Base-by-base conservation (phyloP, 2,888 invertebrate species). In the Sarcophaga rosellei region DNA sequence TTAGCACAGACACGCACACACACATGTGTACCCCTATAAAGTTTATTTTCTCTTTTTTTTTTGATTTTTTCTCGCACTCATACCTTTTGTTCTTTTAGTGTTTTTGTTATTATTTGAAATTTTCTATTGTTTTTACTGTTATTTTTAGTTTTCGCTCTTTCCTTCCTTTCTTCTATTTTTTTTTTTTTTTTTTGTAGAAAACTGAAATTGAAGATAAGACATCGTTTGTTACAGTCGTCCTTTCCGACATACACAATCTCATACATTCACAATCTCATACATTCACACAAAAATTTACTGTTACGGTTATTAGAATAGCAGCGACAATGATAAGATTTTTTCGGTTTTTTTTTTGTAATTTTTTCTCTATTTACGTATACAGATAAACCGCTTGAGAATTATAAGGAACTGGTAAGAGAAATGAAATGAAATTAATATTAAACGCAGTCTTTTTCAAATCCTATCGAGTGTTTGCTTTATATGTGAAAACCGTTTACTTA, bases 141-240 rank as follows among this genome's bases (percentile, higher is more conserved):
- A 35, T 35, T 53, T 47, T 4, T 47, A 47, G 47, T 47, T 47
- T 47, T 53, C 35, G 35, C 35, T 35, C 35, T 35, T 35, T 10
- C 8, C 1, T 0, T 68, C 10, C 45, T 57, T 63, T 12, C 12
- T 44, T 15, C 65, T 70, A 72, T 83, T 72, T 20, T 17, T 20
- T 0, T 73, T 81, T 25, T 35, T 57, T 25, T 73, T 78, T 75
- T 80, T 59, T 69, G 61, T 82, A 86, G 59, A 82, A 81, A 81
- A 81, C 77, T 86, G 81, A 77, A 86, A 86, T 81, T 86, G 80
- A 74, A 86, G 86, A 86, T 86, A 86, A 84, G 84, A 86, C 77
- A 84, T 86, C 84, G 77, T 84, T 86, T 84, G 74, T 83, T 80
- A 81, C 84, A 86, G 83, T 86, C 86, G 81, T 86, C 86, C 69